A percentile compares a stretch with the other conserved stretches of the same genome.
These are phyloP conservation scores for Trissolcus japonicus DNA, from an alignment of 2,888 invertebrate genomes.

Conservation along the genomic window DNA sequence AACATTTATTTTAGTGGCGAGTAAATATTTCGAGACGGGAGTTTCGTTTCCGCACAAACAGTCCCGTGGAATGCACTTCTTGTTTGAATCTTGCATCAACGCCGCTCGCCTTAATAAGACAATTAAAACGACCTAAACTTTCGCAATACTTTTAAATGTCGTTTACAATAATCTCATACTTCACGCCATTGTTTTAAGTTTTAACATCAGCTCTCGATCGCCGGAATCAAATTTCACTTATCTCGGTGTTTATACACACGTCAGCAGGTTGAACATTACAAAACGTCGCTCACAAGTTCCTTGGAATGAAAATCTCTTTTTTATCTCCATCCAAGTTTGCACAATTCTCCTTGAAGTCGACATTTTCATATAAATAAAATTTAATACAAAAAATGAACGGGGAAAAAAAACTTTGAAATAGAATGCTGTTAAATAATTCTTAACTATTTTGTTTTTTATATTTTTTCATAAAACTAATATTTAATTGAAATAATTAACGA, in stretches of 20 bases:
- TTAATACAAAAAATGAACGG: background rate
- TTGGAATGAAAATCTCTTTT: constrained; percentile 6
- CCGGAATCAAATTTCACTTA: constrained; percentile 24
- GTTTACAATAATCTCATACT: constrained; percentile 13
- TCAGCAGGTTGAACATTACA: constrained; percentile 19
- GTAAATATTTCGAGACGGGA: no score
- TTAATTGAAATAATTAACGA: no score
- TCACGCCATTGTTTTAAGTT: constrained; percentile 26
- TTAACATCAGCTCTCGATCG: constrained; percentile 20
- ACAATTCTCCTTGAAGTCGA: background rate
- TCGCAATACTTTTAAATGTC: constrained; percentile 17
- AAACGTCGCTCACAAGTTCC: constrained; percentile 8
- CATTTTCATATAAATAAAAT: background rate
- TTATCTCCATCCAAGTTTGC: constrained; percentile 10
- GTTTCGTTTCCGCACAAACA: no score
- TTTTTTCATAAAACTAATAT: no score
- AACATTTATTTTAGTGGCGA: no score
- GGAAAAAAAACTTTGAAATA: no score
- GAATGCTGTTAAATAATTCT: no score
- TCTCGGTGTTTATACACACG: constrained; percentile 8
- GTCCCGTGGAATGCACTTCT: background rate
- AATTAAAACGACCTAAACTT: constrained; percentile 16
- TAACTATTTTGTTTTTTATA: no score
- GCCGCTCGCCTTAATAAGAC: constrained; percentile 3
- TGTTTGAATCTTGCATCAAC: background rate